A percentile compares a stretch with the other conserved stretches of the same genome.
Conservation (phyloP, 2,797 vertebrate species). For the Mareca penelope region DNA sequence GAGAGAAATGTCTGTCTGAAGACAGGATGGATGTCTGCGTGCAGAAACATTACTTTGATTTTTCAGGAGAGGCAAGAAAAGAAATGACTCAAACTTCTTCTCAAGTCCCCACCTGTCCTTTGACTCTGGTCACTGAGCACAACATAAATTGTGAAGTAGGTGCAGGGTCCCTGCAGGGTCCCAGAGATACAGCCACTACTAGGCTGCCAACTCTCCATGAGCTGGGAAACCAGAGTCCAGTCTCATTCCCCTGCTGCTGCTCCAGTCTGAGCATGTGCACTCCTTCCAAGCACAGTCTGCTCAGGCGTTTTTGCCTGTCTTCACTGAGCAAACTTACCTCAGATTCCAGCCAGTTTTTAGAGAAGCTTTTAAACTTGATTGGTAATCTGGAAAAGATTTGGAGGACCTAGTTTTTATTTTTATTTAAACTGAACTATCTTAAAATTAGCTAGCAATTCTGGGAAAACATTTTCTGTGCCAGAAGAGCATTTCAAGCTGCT, state of each 20-base stretch:
- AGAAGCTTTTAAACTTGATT: background rate
- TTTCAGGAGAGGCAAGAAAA: background rate
- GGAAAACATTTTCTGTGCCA: conserved; percentile 23
- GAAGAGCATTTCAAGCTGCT: conserved; percentile 8
- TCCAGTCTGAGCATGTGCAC: rapidly evolving
- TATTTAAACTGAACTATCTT: background rate
- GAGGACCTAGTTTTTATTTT: background rate
- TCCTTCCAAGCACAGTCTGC: background rate
- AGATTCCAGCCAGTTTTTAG: background rate
- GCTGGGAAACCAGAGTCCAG: background rate
- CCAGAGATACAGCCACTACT: background rate
- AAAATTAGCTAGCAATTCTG: background rate
- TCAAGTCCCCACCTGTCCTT: conserved; percentile 7
- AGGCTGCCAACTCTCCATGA: background rate
- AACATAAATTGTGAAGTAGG: background rate
- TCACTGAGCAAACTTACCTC: background rate
- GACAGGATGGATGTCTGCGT: background rate
- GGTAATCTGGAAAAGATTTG: background rate
- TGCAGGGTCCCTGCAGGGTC: background rate
- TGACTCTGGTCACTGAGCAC: background rate
- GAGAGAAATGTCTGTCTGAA: background rate
- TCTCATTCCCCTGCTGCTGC: background rate
- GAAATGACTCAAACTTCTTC: conserved; percentile 29
- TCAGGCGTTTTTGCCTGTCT: background rate
- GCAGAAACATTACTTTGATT: background rate